Evolutionary conservation across 2,113 vertebrate genomes (phyloP).

Genomic region (Peromyscus californicus): DNA sequence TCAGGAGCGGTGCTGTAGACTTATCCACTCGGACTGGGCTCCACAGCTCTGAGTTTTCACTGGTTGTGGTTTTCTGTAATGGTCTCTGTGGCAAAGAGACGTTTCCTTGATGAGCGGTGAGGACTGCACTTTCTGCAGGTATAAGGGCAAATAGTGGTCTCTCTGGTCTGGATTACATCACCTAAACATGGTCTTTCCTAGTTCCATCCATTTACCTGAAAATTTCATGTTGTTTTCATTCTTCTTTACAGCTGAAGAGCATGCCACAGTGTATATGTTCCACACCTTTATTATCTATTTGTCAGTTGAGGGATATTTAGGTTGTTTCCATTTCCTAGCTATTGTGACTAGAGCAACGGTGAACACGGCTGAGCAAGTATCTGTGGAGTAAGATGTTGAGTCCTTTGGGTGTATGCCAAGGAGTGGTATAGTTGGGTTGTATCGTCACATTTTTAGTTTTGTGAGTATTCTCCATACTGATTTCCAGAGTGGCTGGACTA

Average conservation of each 20-base stretch:
- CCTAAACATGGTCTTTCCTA: background rate
- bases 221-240: background rate
- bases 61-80: background rate
- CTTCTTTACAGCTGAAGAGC: background rate
- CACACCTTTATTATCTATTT: background rate
- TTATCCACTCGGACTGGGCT: background rate
- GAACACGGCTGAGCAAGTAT: background rate
- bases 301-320: background rate
- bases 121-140: background rate
- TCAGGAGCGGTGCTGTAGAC: accelerated
- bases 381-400: background rate
- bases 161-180: background rate
- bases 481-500: background rate
- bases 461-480: background rate
- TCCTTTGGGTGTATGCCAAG: background rate
- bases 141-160: background rate
- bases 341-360: background rate
- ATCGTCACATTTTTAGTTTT: background rate
- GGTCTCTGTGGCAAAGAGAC: background rate
- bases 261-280: background rate
- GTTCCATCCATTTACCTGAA: background rate
- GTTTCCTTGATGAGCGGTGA: background rate
- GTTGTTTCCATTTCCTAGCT: background rate
- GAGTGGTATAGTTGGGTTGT: background rate
- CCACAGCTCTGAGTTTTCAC: background rate